Evolutionary conservation across 2,888 invertebrate species (phyloP), one percentile per base, ranked within the genome.

Genomic region (Temnothorax ravouxi): DNA sequence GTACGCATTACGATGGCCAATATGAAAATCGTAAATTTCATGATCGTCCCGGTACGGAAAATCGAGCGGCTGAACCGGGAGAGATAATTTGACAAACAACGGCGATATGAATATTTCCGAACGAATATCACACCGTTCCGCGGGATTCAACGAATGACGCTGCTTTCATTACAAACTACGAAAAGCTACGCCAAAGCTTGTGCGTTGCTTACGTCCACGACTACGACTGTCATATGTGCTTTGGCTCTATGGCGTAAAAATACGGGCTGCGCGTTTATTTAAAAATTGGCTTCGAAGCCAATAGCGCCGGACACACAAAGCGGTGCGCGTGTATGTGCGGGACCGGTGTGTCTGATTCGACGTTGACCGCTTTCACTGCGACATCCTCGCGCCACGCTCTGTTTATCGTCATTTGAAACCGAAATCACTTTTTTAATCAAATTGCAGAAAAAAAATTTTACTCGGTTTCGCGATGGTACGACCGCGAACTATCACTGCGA

Each of bases 281-380:
- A 47, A 71, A 71, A 80, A 80, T 69, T 54, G 21, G 59, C 47
- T 50, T 69, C 79, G 34, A 5, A 80, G 69, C 34, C 59, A 80
- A 80, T 80, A 38, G 71, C 38, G 69, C 18, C 18, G 52, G n/a
- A 18, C n/a, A 77, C 66, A 77, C 66, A 77, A 41, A 77, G 18
- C 38, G 47, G 11, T 21, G 18, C 1, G 29, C 29, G 2, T 18
- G 11, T 34, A 21, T 13, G 34, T 29, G 44, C 56, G 21, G 34
- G 44, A 44, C n/a, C 34, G 15, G 15, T 44, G 67, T 59, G 79
- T 47, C 79, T 25, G 79, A 47, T 61, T 80, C 59, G 61, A 80
- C 79, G 69, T 59, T 21, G 79, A 80, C 59, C 47, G 59, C 9
- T 47, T 80, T 71, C 71, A 80, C 71, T 80, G 79, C n/a, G 54